A percentile compares a stretch with the other conserved stretches of the same genome.
phyloP scores from a whole-genome alignment of 2,797 vertebrate species.

The Characodon lateralis region DNA sequence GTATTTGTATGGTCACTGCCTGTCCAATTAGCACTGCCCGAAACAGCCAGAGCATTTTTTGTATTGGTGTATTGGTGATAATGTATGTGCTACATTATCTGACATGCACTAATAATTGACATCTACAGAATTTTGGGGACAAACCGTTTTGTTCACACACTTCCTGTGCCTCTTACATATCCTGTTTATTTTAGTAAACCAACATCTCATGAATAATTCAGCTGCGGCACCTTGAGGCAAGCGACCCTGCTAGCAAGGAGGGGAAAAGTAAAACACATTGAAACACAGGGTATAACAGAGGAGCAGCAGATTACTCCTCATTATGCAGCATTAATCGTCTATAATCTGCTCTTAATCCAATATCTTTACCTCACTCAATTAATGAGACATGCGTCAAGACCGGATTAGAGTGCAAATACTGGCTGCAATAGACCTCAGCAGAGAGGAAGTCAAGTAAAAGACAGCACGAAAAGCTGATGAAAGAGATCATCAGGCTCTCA shows the following conservation, averaged over 20 bases:
- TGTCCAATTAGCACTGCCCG: conserved; percentile 25
- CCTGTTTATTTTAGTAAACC: conserved; percentile 58
- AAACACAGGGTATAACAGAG: conserved; percentile 55
- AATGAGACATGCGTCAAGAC: conserved; percentile 58
- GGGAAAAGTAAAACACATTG: conserved; percentile 55
- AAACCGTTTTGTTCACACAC: conserved; percentile 50
- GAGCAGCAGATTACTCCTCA: conserved; percentile 66
- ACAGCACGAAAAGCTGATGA: conserved; percentile 2
- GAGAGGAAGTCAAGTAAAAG: conserved; percentile 7
- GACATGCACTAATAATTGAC: conserved; percentile 43
- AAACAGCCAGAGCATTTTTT: conserved; percentile 5
- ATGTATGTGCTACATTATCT: conserved; percentile 26
- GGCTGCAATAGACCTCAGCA: conserved; percentile 25
- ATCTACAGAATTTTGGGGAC: conserved; percentile 38
- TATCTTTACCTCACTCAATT: conserved; percentile 70
- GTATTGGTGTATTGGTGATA: neutral
- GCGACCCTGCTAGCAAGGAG: conserved; percentile 51
- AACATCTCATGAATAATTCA: conserved; percentile 74
- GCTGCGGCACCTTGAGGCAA: conserved; percentile 58
- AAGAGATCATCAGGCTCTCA: conserved; percentile 2
- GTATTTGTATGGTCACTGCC: conserved; percentile 13
- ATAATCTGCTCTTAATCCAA: conserved; percentile 78
- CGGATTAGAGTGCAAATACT: conserved; percentile 62
- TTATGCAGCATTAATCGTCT: conserved; percentile 74
- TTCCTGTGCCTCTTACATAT: conserved; percentile 24